Evolutionary conservation across 1,140 invertebrate genomes (phyloP).

Genomic region (Carposina sasakii): DNA sequence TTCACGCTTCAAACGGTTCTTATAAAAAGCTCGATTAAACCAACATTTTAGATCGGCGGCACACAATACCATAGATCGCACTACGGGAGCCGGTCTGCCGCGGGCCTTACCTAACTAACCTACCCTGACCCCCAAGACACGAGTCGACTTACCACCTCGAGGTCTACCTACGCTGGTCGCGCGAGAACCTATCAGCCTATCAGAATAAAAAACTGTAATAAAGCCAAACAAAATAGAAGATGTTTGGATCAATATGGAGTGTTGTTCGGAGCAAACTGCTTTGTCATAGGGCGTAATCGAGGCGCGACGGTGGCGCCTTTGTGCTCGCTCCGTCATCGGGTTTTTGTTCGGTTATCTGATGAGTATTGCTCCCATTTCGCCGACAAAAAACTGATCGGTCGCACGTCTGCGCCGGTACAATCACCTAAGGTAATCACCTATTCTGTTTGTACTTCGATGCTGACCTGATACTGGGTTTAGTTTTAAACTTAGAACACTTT

Average conservation of each 20-base stretch:
- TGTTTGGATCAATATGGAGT: conserved; percentile 70
- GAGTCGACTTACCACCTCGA: background rate
- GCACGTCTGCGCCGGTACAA: conserved; percentile 37
- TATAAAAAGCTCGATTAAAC: conserved; percentile 67
- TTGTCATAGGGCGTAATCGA: conserved; percentile 70
- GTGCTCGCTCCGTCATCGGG: conserved; percentile 51
- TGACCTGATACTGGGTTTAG: no score
- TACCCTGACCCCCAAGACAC: conserved; percentile 16
- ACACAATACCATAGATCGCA: conserved; percentile 62
- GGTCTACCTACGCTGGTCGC: background rate
- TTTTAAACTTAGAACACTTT: no score
- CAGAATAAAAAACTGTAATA: conserved; percentile 64
- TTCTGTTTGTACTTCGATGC: no score
- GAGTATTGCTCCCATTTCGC: conserved; percentile 66
- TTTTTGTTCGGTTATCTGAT: conserved; percentile 68
- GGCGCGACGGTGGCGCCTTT: conserved; percentile 63
- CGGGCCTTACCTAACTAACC: conserved; percentile 28
- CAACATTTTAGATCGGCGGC: conserved; percentile 58
- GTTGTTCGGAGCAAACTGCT: conserved; percentile 63
- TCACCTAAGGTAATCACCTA: no score
- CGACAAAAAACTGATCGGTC: conserved; percentile 56
- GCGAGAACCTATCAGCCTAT: conserved; percentile 19
- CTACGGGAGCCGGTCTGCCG: conserved; percentile 43
- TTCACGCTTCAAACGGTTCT: conserved; percentile 46
- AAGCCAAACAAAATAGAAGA: conserved; percentile 62